Evolutionary conservation across 2,113 vertebrate species (phyloP).

Genomic region (Scatophagus argus): DNA sequence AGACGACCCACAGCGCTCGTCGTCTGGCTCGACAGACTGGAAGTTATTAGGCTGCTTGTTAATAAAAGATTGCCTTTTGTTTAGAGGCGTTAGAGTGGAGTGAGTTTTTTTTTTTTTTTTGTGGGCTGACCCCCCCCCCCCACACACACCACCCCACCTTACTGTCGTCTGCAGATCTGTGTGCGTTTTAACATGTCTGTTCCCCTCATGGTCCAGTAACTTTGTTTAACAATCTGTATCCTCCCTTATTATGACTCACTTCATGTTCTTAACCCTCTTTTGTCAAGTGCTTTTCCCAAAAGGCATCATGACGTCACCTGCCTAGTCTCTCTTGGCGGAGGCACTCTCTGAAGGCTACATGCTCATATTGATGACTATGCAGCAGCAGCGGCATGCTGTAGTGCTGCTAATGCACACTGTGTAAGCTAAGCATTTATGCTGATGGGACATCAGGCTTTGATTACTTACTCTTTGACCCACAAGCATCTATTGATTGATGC

Average conservation of each 20-base stretch:
- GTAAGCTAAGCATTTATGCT: slow-evolving; percentile 65
- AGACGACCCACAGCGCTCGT: slow-evolving; percentile 27
- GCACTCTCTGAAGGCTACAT: background rate
- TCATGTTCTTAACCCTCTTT: slow-evolving; percentile 9
- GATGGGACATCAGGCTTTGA: slow-evolving; percentile 55
- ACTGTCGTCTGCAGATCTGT: background rate
- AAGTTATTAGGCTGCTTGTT: slow-evolving; percentile 48
- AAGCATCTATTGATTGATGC: slow-evolving; percentile 56
- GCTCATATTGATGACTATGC: slow-evolving; percentile 60
- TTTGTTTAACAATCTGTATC: slow-evolving; percentile 25
- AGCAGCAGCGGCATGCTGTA: slow-evolving; percentile 27
- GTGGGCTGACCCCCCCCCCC: too few relatives aligned
- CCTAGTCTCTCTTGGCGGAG: background rate
- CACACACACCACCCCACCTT: too few relatives aligned
- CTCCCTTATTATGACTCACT: slow-evolving; percentile 44
- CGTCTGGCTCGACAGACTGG: slow-evolving; percentile 48
- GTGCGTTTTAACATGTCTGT: slow-evolving; percentile 25
- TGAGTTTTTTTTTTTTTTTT: background rate
- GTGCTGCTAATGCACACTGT: slow-evolving; percentile 60
- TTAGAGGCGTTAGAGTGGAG: background rate
- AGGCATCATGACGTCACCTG: slow-evolving; percentile 27
- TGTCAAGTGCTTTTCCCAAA: slow-evolving; percentile 14
- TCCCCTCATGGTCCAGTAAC: background rate
- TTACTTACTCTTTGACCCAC: slow-evolving; percentile 47
- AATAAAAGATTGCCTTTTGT: slow-evolving; percentile 31